These are phyloP conservation scores for Lonchura striata DNA, from an alignment of 2,113 vertebrate genomes.

Conservation along the genomic window DNA sequence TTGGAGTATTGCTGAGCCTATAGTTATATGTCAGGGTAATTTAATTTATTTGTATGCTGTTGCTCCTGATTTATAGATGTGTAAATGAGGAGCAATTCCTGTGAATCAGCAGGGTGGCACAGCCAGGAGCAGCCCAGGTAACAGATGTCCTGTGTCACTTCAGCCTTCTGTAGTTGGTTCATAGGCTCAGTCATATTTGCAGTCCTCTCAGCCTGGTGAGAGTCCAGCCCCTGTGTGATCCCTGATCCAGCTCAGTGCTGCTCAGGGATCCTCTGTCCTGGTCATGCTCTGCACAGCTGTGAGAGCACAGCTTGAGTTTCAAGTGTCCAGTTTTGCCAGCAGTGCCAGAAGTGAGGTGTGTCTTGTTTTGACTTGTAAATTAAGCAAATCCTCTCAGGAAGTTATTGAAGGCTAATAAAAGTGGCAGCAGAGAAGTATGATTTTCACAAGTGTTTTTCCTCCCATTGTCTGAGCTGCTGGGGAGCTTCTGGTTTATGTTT, in stretches of 20 bases:
- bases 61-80: background rate
- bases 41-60: background rate
- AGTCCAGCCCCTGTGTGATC: background rate
- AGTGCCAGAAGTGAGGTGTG: background rate
- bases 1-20: background rate
- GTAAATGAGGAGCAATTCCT: background rate
- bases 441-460: background rate
- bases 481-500: background rate
- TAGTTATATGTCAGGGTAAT: background rate
- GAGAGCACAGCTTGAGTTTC: background rate
- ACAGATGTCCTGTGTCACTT: background rate
- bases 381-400: background rate
- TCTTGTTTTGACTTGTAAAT: slow-evolving; percentile 15
- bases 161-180: background rate
- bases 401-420: background rate
- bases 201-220: background rate
- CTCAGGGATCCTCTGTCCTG: background rate
- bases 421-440: background rate
- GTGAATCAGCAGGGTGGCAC: background rate
- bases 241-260: background rate
- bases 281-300: background rate
- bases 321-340: background rate
- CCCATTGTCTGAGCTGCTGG: background rate
- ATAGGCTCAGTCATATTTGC: background rate
- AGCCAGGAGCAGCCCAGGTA: background rate